Conservation (phyloP, 2,797 vertebrate genomes). For the Phoebastria nigripes region DNA sequence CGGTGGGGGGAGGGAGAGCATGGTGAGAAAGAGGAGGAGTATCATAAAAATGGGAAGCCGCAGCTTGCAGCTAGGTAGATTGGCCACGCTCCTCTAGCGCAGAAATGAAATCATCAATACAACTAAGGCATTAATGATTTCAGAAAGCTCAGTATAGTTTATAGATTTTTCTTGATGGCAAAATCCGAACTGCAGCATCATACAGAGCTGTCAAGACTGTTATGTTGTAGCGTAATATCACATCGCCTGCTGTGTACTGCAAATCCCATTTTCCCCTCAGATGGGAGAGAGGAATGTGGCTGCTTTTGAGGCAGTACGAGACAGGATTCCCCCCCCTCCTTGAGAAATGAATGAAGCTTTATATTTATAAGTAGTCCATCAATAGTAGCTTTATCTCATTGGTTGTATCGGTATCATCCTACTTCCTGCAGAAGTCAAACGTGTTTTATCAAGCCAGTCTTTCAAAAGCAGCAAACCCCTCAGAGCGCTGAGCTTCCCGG, state of each 20-base stretch:
- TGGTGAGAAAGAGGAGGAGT: background rate
- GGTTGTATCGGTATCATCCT: background rate
- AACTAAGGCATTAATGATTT: background rate
- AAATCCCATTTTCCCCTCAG: background rate
- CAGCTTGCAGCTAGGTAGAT: background rate
- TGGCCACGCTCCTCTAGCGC: background rate
- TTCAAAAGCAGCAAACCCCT: background rate
- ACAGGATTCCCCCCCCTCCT: background rate
- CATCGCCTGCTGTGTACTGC: background rate
- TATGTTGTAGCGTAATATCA: rapidly evolving
- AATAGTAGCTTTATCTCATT: background rate
- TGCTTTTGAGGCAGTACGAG: background rate
- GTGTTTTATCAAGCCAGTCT: background rate
- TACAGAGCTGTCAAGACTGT: background rate
- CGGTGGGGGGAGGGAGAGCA: background rate
- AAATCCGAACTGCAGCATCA: background rate
- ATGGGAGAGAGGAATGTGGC: background rate
- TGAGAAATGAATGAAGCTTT: background rate
- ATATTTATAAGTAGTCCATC: background rate
- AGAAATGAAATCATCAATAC: background rate
- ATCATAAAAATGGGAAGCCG: background rate
- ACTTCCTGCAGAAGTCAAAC: background rate
- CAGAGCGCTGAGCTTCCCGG: rapidly evolving
- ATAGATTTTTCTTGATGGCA: background rate
- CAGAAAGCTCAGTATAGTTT: background rate